phyloP scores from a whole-genome alignment of 2,113 vertebrate species.

The Vidua chalybeata region DNA sequence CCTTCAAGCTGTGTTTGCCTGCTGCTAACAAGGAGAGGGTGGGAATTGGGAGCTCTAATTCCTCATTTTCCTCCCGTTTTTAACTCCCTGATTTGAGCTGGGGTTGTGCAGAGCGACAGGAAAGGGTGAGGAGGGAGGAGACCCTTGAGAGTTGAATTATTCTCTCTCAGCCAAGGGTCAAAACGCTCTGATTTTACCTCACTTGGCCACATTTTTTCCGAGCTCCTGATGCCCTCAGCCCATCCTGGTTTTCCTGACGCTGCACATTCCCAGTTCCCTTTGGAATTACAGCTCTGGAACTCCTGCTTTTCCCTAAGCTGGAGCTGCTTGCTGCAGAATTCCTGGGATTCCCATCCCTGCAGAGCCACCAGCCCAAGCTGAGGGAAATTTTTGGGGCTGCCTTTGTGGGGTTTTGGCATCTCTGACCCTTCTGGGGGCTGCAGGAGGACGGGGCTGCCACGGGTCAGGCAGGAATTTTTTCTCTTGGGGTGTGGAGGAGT shows the following conservation, averaged over 20 bases:
- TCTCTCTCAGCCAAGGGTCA: neutral
- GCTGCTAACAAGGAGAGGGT: neutral
- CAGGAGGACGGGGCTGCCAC: neutral
- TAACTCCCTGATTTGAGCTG: neutral
- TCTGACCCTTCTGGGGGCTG: neutral
- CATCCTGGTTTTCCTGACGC: neutral
- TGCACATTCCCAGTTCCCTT: rapidly evolving
- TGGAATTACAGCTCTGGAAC: neutral
- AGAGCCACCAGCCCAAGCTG: neutral
- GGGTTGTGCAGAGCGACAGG: rapidly evolving
- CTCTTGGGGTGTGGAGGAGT: neutral
- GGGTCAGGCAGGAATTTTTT: rapidly evolving
- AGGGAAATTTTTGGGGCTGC: neutral
- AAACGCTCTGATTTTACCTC: neutral
- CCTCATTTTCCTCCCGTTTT: neutral
- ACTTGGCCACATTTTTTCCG: rapidly evolving
- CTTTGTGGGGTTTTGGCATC: too few species aligned
- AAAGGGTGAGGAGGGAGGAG: neutral
- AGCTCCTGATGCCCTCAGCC: neutral
- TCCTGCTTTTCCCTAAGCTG: neutral
- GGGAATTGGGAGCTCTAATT: neutral
- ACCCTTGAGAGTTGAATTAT: rapidly evolving
- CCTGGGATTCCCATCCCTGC: rapidly evolving
- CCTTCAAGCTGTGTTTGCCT: neutral
- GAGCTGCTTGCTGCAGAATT: neutral